phyloP scores from a whole-genome alignment of 2,888 invertebrate species.

The Thecocarcelia acutangulata region DNA sequence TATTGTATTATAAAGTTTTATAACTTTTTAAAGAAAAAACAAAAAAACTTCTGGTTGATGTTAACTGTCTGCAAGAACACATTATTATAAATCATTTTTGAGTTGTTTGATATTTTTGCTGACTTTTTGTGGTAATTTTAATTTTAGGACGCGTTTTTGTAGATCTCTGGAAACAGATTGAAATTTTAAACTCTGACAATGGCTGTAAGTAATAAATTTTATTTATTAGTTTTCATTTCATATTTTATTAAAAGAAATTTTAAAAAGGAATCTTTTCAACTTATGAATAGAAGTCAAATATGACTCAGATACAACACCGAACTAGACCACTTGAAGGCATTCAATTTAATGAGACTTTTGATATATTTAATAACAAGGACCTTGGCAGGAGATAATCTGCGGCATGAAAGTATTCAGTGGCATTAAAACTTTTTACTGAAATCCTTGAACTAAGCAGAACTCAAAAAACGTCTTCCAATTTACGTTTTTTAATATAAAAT shows the following conservation, averaged over 20 bases:
- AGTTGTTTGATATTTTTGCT: conserved; percentile 56
- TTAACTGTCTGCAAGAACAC: conserved; percentile 62
- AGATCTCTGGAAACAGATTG: conserved; percentile 58
- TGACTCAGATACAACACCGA: too few species aligned
- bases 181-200: conserved; percentile 52
- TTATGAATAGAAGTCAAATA: too few species aligned
- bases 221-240: conserved; percentile 42
- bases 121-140: conserved; percentile 14
- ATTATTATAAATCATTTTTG: conserved; percentile 68
- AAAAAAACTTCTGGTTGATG: conserved; percentile 64
- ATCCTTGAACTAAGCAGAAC: too few species aligned
- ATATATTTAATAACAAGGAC: too few species aligned
- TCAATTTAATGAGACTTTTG: too few species aligned
- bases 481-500: too few species aligned
- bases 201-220: conserved; percentile 46
- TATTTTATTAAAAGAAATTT: not conserved
- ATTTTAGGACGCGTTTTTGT: conserved; percentile 33
- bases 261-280: too few species aligned
- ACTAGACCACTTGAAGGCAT: too few species aligned
- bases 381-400: too few species aligned
- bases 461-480: too few species aligned
- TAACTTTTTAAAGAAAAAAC: conserved; percentile 15
- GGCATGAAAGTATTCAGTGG: too few species aligned
- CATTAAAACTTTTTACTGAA: too few species aligned
- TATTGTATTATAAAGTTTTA: conserved; percentile 53